These are phyloP conservation scores for Holocentrus rufus DNA, from an alignment of 2,797 vertebrate species.

Conservation along the genomic window DNA sequence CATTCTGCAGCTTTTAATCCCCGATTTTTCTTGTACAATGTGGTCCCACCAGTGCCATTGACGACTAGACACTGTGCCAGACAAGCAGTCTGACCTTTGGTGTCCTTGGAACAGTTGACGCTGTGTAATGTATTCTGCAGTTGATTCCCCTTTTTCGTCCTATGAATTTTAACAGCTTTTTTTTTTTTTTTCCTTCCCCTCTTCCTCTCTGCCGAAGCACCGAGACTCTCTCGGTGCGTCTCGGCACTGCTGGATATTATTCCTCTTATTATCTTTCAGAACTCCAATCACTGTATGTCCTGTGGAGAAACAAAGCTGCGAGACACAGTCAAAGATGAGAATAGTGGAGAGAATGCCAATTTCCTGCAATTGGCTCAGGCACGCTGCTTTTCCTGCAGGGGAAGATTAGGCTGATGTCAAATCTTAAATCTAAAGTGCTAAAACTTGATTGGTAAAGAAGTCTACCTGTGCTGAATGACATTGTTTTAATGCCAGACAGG, in stretches of 20 bases:
- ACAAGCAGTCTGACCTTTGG: slow-evolving; percentile 74
- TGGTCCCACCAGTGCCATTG: slow-evolving; percentile 52
- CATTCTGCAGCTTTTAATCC: slow-evolving; percentile 63
- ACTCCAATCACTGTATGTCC: slow-evolving; percentile 74
- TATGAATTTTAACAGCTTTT: slow-evolving; percentile 82
- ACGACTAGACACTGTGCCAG: slow-evolving; percentile 59
- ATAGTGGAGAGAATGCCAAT: slow-evolving; percentile 71
- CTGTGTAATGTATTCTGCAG: slow-evolving; percentile 78
- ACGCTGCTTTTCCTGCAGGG: slow-evolving; percentile 32
- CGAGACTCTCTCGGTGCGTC: slow-evolving; percentile 55
- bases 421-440: slow-evolving; percentile 49
- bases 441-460: slow-evolving; percentile 48
- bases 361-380: slow-evolving; percentile 60
- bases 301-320: slow-evolving; percentile 74
- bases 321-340: slow-evolving; percentile 61
- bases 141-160: slow-evolving; percentile 71
- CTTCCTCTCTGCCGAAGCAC: slow-evolving; percentile 37
- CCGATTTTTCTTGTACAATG: slow-evolving; percentile 48
- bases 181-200: not conserved
- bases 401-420: slow-evolving; percentile 69
- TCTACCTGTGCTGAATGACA: slow-evolving; percentile 33
- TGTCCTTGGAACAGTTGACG: slow-evolving; percentile 75
- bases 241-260: slow-evolving; percentile 71
- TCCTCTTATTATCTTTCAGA: slow-evolving; percentile 75
- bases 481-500: not conserved